Percentiles rank a stretch among this genome's conserved stretches.
Evolutionary conservation across 2,113 vertebrate genomes (phyloP).

Genomic region (Herpailurus yagouaroundi): DNA sequence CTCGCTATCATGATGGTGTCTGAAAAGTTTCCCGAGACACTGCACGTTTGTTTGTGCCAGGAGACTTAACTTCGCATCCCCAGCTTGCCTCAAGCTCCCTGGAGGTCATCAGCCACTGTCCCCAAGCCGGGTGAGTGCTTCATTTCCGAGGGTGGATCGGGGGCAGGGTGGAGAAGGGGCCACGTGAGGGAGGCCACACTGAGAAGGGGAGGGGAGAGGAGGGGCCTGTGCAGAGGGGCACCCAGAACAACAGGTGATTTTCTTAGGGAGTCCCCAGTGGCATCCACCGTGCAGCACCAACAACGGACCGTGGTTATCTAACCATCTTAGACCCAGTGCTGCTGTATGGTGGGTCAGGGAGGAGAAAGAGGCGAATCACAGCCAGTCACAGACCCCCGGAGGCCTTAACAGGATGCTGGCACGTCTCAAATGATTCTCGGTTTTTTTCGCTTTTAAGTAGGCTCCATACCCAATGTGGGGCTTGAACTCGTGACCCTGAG

Average conservation of each 20-base stretch:
- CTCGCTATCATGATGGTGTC: fast-evolving
- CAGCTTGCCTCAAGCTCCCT: neutral
- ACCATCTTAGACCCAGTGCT: fast-evolving
- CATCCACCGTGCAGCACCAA: neutral
- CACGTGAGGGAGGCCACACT: fast-evolving
- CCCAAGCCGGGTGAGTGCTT: neutral
- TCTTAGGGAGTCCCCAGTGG: fast-evolving
- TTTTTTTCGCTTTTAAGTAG: too few species aligned
- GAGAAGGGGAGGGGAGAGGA: too few species aligned
- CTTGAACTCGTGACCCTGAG: too few species aligned
- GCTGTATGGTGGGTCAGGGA: fast-evolving
- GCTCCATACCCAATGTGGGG: too few species aligned
- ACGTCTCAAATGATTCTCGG: neutral
- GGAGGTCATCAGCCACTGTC: neutral
- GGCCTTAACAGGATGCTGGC: neutral
- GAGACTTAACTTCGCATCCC: neutral
- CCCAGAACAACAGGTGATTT: neutral
- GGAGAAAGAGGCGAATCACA: fast-evolving
- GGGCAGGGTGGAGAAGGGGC: too few species aligned
- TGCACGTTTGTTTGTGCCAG: fast-evolving
- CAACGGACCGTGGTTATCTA: fast-evolving
- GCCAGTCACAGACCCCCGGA: neutral
- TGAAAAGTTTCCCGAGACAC: fast-evolving
- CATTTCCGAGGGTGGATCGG: too few species aligned
- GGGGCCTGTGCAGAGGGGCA: too few species aligned